Conservation (phyloP, 2,888 invertebrate species). For the Malacosoma neustria region DNA sequence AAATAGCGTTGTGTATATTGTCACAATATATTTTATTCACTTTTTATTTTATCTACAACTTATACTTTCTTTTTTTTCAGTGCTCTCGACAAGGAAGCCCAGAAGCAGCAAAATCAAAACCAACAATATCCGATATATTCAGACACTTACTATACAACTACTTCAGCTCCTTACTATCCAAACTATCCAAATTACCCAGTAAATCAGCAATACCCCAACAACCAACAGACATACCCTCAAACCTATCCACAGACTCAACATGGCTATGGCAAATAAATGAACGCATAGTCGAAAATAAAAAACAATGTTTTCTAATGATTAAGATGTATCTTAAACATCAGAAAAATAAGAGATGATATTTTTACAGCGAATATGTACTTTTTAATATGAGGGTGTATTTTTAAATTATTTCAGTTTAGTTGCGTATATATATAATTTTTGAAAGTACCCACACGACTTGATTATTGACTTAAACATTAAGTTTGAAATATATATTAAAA, state of each 20-base stretch:
- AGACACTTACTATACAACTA: background rate
- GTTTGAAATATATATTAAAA: too few species aligned
- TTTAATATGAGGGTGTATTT: too few species aligned
- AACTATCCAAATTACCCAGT: background rate
- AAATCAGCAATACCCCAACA: background rate
- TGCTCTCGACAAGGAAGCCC: slow-evolving; percentile 11
- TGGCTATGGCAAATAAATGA: background rate
- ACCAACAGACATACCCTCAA: background rate
- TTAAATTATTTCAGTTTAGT: too few species aligned
- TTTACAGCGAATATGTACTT: too few species aligned
- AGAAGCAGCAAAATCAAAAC: background rate
- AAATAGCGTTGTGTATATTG: too few species aligned
- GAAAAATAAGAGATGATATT: background rate
- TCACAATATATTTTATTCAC: too few species aligned
- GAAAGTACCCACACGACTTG: too few species aligned
- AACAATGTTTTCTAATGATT: background rate
- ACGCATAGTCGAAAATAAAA: background rate
- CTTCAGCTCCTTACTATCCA: background rate
- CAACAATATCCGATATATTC: background rate
- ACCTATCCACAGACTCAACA: background rate
- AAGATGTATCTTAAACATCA: too few species aligned
- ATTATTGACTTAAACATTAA: too few species aligned
- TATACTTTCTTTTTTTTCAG: slow-evolving; percentile 14
- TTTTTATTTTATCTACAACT: too few species aligned
- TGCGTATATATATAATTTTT: too few species aligned